Evolutionary conservation across 2,888 invertebrate species (phyloP).

Genomic region (Trachelus tabidus): DNA sequence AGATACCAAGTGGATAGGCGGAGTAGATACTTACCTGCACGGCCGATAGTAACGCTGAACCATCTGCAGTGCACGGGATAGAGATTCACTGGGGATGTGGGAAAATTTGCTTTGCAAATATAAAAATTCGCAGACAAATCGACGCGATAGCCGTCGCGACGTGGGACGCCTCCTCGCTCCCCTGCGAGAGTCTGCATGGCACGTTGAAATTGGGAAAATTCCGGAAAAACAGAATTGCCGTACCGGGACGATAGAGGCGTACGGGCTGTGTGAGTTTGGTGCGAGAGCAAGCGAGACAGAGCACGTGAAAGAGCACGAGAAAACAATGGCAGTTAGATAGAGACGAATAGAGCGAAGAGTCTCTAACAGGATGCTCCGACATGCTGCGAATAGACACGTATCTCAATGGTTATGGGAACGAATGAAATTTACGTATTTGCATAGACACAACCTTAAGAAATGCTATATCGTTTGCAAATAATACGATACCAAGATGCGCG

Average conservation of each 20-base stretch:
- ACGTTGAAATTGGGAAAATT: neutral
- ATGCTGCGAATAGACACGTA: neutral
- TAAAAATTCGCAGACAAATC: neutral
- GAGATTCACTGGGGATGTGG: neutral
- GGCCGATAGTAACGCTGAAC: neutral
- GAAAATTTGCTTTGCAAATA: neutral
- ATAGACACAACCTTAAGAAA: constrained; percentile 7
- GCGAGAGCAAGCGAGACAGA: neutral
- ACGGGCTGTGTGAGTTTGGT: neutral
- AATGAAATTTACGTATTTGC: constrained; percentile 24
- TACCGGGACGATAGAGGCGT: neutral
- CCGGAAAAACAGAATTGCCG: neutral
- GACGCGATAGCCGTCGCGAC: neutral
- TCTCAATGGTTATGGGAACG: neutral
- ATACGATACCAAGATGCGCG: constrained; percentile 19
- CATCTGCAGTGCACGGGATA: neutral
- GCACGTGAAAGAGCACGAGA: neutral
- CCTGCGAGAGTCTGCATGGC: neutral
- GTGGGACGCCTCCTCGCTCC: neutral
- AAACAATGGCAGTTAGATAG: neutral
- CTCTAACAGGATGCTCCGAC: neutral
- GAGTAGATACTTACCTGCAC: neutral
- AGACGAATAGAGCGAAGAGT: neutral
- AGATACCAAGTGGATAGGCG: constrained; percentile 1
- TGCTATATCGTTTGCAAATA: constrained; percentile 22